These are phyloP conservation scores for Whitmania pigra DNA, from an alignment of 1,140 invertebrate genomes.

Conservation along the genomic window DNA sequence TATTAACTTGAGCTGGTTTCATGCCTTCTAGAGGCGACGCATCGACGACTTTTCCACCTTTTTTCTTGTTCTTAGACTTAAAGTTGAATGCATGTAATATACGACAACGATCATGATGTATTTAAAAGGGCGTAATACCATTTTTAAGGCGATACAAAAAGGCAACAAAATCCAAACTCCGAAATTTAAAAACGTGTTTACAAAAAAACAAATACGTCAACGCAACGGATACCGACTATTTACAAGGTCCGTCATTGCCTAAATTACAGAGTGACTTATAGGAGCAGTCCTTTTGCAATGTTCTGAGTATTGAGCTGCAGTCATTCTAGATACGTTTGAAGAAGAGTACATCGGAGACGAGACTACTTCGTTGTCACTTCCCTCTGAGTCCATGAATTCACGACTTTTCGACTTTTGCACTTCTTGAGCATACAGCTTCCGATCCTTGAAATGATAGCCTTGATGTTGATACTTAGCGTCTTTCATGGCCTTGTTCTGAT, in stretches of 20 bases:
- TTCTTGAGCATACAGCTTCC: no score
- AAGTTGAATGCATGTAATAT: no score
- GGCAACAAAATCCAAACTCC: no score
- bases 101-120: no score
- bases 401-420: no score
- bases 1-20: conserved; percentile 5
- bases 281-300: conserved; percentile 4
- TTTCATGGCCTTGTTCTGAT: conserved; percentile 7
- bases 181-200: no score
- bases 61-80: neutral
- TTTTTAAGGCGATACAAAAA: no score
- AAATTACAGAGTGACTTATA: neutral
- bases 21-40: neutral
- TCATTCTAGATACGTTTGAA: conserved; percentile 1
- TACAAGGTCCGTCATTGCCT: neutral
- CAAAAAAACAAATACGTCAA: no score
- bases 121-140: no score
- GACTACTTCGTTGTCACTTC: no score
- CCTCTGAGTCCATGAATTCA: no score
- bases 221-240: no score
- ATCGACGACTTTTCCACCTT: neutral
- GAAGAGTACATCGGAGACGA: neutral
- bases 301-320: conserved; percentile 4
- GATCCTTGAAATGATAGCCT: neutral
- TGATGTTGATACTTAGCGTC: conserved; percentile 13